Percentiles rank a stretch among this genome's conserved stretches.
Evolutionary conservation across 2,888 invertebrate species (phyloP).

Genomic region (Cephus rjabovi): DNA sequence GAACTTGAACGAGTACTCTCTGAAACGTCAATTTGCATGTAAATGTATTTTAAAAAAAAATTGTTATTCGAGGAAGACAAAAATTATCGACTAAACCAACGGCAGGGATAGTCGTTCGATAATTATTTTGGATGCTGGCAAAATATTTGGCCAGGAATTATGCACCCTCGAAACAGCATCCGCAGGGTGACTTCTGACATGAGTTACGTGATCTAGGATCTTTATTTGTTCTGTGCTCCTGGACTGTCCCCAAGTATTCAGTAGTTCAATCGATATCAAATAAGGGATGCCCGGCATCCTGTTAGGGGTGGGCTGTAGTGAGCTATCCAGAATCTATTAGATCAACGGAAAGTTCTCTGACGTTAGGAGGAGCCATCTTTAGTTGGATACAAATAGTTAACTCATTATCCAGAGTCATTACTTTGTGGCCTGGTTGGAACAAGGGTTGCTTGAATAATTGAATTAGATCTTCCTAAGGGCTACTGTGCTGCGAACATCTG

Average conservation of each 20-base stretch:
- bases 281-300: neutral
- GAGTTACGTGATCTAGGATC: neutral
- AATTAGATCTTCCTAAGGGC: constrained; percentile 16
- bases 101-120: constrained; percentile 22
- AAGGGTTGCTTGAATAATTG: constrained; percentile 12
- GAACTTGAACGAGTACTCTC: neutral
- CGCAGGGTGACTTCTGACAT: neutral
- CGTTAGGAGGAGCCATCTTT: neutral
- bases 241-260: neutral
- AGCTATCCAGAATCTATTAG: neutral
- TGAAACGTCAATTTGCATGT: neutral
- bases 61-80: neutral
- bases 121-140: constrained; percentile 16
- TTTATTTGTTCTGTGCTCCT: neutral
- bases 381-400: neutral
- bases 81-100: neutral
- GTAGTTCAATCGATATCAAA: neutral
- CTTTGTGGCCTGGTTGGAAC: neutral
- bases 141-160: constrained; percentile 38
- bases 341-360: neutral
- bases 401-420: neutral
- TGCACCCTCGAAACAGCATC: constrained; percentile 23
- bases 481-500: constrained; percentile 27
- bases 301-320: neutral
- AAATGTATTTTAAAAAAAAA: neutral